phyloP scores from a whole-genome alignment of 2,797 vertebrate genomes.

The Chromobotia macracanthus region DNA sequence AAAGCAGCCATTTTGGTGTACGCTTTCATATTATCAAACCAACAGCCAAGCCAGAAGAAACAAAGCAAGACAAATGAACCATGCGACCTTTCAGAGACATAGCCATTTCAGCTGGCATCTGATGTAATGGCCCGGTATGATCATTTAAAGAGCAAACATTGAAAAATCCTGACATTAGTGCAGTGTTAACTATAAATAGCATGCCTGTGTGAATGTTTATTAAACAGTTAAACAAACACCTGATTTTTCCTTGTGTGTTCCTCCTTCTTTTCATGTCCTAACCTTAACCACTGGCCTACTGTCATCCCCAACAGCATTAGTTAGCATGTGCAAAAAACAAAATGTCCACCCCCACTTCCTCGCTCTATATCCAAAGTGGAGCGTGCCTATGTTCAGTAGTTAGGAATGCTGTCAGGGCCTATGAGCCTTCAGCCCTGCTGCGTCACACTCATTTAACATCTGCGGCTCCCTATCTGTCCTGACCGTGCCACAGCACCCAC shows the following conservation, averaged over 20 bases:
- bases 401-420: constrained; percentile 75
- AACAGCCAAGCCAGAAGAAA: constrained; percentile 33
- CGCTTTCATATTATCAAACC: constrained; percentile 18
- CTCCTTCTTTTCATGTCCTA: constrained; percentile 21
- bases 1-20: constrained; percentile 2
- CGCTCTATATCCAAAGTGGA: constrained; percentile 20
- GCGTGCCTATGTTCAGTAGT: constrained; percentile 53
- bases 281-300: constrained; percentile 36
- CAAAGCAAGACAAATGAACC: constrained; percentile 33
- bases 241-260: background rate
- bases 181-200: background rate
- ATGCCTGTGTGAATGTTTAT: background rate
- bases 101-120: constrained; percentile 24
- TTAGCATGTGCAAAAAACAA: constrained; percentile 41
- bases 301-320: constrained; percentile 27
- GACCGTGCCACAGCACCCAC: constrained; percentile 63
- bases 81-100: constrained; percentile 33
- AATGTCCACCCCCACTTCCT: constrained; percentile 49
- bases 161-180: constrained; percentile 23
- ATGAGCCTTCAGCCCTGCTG: constrained; percentile 71
- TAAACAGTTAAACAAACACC: constrained; percentile 11
- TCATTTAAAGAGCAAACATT: constrained; percentile 47
- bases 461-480: constrained; percentile 70
- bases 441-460: constrained; percentile 81
- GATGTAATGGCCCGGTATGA: background rate